Percentiles rank a stretch among this genome's conserved stretches.
Conservation (phyloP, 2,113 vertebrate genomes). For the Pipa parva region DNA sequence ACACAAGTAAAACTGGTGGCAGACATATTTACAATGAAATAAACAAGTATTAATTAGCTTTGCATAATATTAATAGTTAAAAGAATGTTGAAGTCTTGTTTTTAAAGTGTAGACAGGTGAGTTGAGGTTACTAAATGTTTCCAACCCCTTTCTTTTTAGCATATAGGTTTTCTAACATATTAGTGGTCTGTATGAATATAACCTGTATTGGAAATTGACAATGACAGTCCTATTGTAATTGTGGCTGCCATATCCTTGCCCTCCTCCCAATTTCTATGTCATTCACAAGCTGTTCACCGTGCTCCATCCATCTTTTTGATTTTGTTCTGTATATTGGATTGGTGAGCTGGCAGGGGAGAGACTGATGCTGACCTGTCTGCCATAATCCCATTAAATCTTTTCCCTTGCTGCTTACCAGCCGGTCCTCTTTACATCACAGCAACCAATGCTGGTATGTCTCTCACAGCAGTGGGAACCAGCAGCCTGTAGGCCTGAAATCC, state of each 20-base stretch:
- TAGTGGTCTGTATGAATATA: neutral
- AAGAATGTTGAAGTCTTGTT: too few relatives aligned
- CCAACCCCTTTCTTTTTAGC: neutral
- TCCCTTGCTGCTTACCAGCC: slow-evolving; percentile 44
- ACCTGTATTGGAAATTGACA: neutral
- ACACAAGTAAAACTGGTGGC: too few relatives aligned
- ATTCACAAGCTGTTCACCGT: slow-evolving; percentile 13
- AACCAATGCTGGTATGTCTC: slow-evolving; percentile 59
- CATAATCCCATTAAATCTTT: slow-evolving; percentile 56
- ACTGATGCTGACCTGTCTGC: slow-evolving; percentile 43
- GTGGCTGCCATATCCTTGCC: slow-evolving; percentile 16
- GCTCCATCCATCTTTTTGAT: slow-evolving; percentile 20
- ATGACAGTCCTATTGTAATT: neutral
- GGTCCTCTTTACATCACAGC: slow-evolving; percentile 53
- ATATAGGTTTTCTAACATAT: neutral
- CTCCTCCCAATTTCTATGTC: neutral
- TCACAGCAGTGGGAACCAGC: slow-evolving; percentile 38
- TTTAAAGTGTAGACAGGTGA: too few relatives aligned
- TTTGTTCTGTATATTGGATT: slow-evolving; percentile 43
- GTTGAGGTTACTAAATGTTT: neutral
- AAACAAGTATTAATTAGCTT: too few relatives aligned
- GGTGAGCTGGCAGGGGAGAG: slow-evolving; percentile 28
- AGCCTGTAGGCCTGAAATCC: slow-evolving; percentile 21
- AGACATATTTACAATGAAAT: too few relatives aligned
- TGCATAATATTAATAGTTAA: too few relatives aligned